Conservation (phyloP, 2,113 vertebrate species). For the Otocyon megalotis region DNA sequence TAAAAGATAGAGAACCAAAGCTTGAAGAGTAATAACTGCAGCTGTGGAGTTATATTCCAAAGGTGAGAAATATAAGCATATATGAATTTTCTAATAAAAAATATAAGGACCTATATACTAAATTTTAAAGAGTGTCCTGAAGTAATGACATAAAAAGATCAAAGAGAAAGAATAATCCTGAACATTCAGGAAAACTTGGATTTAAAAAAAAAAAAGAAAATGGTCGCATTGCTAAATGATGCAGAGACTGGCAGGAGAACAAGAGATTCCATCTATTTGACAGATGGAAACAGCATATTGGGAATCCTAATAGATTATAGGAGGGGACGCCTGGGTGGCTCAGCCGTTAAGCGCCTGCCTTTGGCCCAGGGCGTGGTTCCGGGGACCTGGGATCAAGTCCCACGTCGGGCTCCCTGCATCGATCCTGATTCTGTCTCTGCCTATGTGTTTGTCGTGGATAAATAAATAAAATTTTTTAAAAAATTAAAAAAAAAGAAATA, state of each 20-base stretch:
- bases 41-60: not conserved
- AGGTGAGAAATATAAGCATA: not conserved
- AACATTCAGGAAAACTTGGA: not conserved
- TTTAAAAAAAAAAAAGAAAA: not conserved
- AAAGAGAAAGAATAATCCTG: not conserved
- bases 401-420: no score
- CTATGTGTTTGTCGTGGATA: no score
- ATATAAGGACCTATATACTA: not conserved
- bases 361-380: no score
- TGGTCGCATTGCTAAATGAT: not conserved
- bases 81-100: constrained; percentile 23
- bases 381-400: no score
- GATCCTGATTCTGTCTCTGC: no score
- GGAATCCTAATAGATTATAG: not conserved
- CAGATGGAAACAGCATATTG: not conserved
- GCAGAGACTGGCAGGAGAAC: not conserved
- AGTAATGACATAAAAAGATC: constrained; percentile 6
- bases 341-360: no score
- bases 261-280: not conserved
- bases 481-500: not conserved
- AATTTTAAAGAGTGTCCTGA: not conserved
- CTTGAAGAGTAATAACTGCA: not conserved
- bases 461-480: no score
- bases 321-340: no score
- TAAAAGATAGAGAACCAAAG: not conserved